Evolutionary conservation across 2,888 invertebrate species (phyloP).

Genomic region (Chromoteleia sp.): DNA sequence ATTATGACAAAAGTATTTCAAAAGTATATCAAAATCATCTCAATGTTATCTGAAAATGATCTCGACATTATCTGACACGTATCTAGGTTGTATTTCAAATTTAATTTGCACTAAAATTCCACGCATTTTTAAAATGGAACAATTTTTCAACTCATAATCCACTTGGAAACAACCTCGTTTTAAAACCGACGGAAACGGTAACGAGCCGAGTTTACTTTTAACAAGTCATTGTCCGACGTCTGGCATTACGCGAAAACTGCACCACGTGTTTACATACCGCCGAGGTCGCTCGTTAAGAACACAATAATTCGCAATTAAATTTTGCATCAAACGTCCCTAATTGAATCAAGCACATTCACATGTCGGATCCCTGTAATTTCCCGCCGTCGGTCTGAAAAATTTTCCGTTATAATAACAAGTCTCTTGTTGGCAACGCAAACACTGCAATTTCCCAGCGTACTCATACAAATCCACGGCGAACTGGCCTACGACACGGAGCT

Average conservation of each 20-base stretch:
- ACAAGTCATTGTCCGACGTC: constrained; percentile 61
- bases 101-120: too few species aligned
- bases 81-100: too few species aligned
- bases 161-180: constrained; percentile 5
- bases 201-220: constrained; percentile 50
- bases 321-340: constrained; percentile 45
- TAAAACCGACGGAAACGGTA: constrained; percentile 40
- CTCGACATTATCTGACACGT: too few species aligned
- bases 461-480: constrained; percentile 51
- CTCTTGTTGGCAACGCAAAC: constrained; percentile 50
- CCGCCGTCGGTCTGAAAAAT: constrained; percentile 42
- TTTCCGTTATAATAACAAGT: constrained; percentile 58
- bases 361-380: constrained; percentile 54
- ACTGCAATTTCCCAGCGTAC: constrained; percentile 57
- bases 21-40: too few species aligned
- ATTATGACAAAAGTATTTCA: too few species aligned
- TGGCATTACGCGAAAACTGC: constrained; percentile 53
- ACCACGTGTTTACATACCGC: constrained; percentile 48
- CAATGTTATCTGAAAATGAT: too few species aligned
- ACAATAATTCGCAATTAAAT: constrained; percentile 57
- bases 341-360: constrained; percentile 52
- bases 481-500: constrained; percentile 59
- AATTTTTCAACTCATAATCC: too few species aligned
- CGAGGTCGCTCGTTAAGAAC: constrained; percentile 40
- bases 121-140: too few species aligned